Evolutionary conservation across 2,888 invertebrate species (phyloP).

Genomic region (Lypha dubia): DNA sequence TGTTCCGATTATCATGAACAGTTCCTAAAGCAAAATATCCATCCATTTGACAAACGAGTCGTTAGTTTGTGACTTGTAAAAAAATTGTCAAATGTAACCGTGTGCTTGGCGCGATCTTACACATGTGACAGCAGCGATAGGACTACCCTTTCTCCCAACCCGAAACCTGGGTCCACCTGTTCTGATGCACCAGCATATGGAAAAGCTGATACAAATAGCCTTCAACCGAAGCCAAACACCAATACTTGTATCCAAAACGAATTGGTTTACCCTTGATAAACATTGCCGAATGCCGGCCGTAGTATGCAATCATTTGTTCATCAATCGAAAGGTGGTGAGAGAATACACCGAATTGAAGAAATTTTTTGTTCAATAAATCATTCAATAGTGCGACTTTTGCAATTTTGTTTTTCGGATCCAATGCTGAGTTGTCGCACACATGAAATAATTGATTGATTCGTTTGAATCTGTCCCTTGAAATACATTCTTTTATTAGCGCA

Average conservation of each 20-base stretch:
- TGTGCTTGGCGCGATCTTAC: constrained; percentile 17
- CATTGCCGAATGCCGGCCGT: too few species aligned
- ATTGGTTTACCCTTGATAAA: constrained; percentile 2
- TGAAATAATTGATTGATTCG: too few species aligned
- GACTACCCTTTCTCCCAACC: constrained; percentile 6
- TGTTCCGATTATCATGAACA: constrained; percentile 15
- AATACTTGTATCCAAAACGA: constrained; percentile 29
- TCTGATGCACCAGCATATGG: constrained; percentile 16
- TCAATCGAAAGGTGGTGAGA: not conserved
- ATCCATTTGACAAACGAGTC: not conserved
- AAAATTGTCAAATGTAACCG: constrained; percentile 15
- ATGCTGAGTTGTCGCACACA: too few species aligned
- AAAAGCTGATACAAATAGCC: constrained; percentile 14
- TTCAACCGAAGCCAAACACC: constrained; percentile 21
- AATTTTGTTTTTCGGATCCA: constrained; percentile 4
- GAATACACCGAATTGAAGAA: not conserved
- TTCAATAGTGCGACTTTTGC: constrained; percentile 37
- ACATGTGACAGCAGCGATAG: constrained; percentile 19
- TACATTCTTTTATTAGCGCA: constrained; percentile 38
- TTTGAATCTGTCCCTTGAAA: too few species aligned
- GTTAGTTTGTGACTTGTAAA: constrained; percentile 21
- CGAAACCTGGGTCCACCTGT: not conserved
- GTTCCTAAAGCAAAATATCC: too few species aligned
- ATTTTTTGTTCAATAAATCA: constrained; percentile 17
- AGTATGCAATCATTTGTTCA: too few species aligned